phyloP scores from a whole-genome alignment of 2,888 invertebrate species.

The Protodeltote pygarga region DNA sequence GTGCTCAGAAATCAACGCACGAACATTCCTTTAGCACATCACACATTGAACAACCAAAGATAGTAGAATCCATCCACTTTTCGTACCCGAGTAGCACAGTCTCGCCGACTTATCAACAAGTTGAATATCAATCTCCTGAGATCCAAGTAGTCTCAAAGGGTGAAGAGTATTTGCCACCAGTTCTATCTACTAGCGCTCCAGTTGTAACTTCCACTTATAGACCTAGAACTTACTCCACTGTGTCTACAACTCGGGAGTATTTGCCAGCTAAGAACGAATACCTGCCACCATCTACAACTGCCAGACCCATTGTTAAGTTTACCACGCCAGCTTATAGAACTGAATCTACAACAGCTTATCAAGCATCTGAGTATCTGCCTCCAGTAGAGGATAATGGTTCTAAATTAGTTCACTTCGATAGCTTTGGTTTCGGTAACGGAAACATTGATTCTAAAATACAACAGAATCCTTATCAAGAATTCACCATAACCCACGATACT shows the following conservation, averaged over 20 bases:
- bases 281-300: conserved; percentile 60
- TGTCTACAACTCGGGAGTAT: conserved; percentile 59
- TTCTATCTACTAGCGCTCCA: conserved; percentile 61
- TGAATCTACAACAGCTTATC: conserved; percentile 66
- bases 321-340: conserved; percentile 64
- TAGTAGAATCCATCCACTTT: conserved; percentile 68
- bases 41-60: conserved; percentile 63
- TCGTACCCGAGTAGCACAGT: conserved; percentile 65
- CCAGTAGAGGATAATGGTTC: conserved; percentile 57
- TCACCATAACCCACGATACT: conserved; percentile 49
- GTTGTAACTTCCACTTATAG: conserved; percentile 66
- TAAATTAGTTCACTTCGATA: conserved; percentile 61
- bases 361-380: conserved; percentile 69
- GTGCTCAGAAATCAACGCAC: conserved; percentile 49
- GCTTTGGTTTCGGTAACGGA: conserved; percentile 59
- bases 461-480: conserved; percentile 71
- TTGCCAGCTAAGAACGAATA: conserved; percentile 54
- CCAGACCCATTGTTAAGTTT: conserved; percentile 59
- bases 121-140: conserved; percentile 71
- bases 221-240: conserved; percentile 66
- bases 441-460: conserved; percentile 52
- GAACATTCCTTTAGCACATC: conserved; percentile 65
- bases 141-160: conserved; percentile 75
- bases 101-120: conserved; percentile 66
- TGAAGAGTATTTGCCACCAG: conserved; percentile 78